Conservation (phyloP, 2,113 vertebrate genomes). For the Harpagus bidentatus region DNA sequence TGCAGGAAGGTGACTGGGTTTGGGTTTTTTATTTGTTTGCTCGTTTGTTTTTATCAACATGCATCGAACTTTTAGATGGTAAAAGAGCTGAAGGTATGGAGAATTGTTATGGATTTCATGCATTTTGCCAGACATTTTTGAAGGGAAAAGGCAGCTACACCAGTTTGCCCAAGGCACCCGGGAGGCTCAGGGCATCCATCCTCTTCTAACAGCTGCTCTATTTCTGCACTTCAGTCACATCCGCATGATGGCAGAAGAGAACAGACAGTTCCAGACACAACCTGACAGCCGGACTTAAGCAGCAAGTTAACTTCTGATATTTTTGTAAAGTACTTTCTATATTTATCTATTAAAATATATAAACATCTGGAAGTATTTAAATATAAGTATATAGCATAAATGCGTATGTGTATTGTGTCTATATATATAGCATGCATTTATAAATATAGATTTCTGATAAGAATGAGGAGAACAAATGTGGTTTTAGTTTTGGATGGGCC, state of each 20-base stretch:
- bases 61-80: not conserved
- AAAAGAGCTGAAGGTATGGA: not conserved
- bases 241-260: slow-evolving; percentile 55
- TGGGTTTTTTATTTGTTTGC: not conserved
- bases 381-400: not conserved
- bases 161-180: not conserved
- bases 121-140: not conserved
- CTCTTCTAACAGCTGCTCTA: not conserved
- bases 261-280: not conserved
- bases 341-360: not conserved
- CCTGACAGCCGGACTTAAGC: not conserved
- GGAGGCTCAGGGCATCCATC: not conserved
- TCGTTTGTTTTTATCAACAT: not conserved
- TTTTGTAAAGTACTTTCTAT: not conserved
- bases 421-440: not conserved
- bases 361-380: not conserved
- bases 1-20: not conserved
- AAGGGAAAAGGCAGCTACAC: not conserved
- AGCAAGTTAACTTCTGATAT: not conserved
- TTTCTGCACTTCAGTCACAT: not conserved
- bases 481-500: not conserved
- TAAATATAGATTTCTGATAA: not conserved
- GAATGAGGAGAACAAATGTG: not conserved
- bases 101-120: not conserved
- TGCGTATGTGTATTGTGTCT: not conserved